Conservation (phyloP, 2,113 vertebrate species). For the Chaetodon trifascialis region DNA sequence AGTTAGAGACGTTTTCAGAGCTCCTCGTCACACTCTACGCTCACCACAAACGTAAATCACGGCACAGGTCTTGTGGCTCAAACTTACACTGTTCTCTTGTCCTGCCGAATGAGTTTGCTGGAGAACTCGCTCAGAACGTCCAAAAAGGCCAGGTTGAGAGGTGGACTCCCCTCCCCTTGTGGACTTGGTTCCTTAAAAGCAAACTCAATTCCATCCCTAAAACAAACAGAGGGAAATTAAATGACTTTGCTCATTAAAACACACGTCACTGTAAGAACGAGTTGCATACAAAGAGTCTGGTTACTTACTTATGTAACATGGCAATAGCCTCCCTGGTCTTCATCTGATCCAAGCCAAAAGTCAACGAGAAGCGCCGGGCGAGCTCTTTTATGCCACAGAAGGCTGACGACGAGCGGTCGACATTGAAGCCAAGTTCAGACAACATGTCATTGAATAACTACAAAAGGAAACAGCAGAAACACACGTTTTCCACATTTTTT, state of each 20-base stretch:
- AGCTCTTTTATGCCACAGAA: conserved; percentile 99
- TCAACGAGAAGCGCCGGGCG: conserved; percentile 95
- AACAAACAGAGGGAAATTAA: conserved; percentile 32
- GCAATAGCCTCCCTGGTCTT: conserved; percentile 98
- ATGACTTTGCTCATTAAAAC: neutral
- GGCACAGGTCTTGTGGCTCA: neutral
- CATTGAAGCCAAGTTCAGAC: conserved; percentile 92
- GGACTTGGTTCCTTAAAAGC: conserved; percentile 97
- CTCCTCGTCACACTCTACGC: neutral
- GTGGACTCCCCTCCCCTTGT: conserved; percentile 93
- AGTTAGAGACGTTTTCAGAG: neutral
- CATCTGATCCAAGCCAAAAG: conserved; percentile 95
- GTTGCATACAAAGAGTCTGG: neutral
- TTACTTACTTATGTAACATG: conserved; percentile 96
- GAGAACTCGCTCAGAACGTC: conserved; percentile 98
- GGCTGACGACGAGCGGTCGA: conserved; percentile 93
- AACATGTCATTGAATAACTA: conserved; percentile 98
- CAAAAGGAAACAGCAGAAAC: conserved; percentile 7
- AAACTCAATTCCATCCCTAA: conserved; percentile 97
- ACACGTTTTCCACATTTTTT: neutral
- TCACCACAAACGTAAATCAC: neutral
- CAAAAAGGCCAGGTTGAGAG: conserved; percentile 94
- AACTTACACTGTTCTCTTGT: conserved; percentile 98
- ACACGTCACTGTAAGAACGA: neutral
- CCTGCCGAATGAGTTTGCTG: conserved; percentile 96